Percentiles rank a stretch among this genome's conserved stretches.
These are phyloP conservation scores for Digitonthophagus gazella DNA, from an alignment of 2,888 invertebrate species.

Conservation along the genomic window DNA sequence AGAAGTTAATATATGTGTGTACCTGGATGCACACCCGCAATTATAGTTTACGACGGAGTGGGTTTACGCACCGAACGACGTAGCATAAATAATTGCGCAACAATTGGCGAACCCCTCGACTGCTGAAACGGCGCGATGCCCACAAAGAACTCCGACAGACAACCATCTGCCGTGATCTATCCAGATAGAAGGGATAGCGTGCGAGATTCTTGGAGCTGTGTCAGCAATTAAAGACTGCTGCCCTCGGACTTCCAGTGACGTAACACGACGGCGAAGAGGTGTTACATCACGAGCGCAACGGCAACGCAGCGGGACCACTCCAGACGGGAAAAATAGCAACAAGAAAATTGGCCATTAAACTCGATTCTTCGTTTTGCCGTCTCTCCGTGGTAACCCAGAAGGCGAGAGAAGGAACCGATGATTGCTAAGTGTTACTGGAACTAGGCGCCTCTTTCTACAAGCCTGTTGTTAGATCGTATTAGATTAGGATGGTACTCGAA, in stretches of 20 bases:
- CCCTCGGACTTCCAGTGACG: slow-evolving; percentile 12
- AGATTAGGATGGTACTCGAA: background rate
- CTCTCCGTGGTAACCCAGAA: background rate
- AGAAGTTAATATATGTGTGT: no score
- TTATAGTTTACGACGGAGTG: no score
- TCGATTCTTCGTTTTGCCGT: background rate
- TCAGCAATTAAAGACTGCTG: slow-evolving; percentile 11
- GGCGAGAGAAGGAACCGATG: background rate
- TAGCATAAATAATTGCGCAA: background rate
- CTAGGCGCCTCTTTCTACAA: background rate
- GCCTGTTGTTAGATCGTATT: background rate
- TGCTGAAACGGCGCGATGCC: background rate
- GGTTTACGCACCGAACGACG: background rate
- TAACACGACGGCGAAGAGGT: slow-evolving; percentile 16
- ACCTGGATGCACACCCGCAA: no score
- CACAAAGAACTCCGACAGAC: background rate
- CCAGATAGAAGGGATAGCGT: background rate
- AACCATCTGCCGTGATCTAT: background rate
- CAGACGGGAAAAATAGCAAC: background rate
- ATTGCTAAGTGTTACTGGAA: background rate
- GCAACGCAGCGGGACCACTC: slow-evolving; percentile 6
- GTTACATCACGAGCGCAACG: slow-evolving; percentile 16
- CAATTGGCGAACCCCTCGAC: background rate
- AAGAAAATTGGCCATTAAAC: background rate
- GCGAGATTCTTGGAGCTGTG: background rate